Evolutionary conservation across 2,888 invertebrate genomes (phyloP).

Genomic region (Aricia artaxerxes): DNA sequence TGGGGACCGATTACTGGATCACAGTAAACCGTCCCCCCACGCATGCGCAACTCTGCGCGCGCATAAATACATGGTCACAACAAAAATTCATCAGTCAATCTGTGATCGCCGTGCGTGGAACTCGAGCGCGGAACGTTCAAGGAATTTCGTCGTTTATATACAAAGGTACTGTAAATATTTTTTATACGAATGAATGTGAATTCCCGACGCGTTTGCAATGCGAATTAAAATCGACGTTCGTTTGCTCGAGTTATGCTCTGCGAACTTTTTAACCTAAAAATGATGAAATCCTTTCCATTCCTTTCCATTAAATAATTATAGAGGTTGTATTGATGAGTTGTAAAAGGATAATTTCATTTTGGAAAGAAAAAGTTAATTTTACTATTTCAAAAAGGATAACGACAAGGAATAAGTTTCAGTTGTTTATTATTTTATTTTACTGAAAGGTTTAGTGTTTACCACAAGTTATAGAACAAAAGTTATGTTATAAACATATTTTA

Average conservation of each 20-base stretch:
- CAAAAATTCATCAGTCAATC: constrained; percentile 68
- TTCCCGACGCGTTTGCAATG: constrained; percentile 43
- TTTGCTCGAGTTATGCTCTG: constrained; percentile 43
- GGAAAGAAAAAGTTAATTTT: neutral
- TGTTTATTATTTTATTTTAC: neutral
- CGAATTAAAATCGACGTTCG: constrained; percentile 46
- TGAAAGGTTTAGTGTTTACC: neutral
- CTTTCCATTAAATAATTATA: constrained; percentile 5
- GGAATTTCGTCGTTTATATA: constrained; percentile 44
- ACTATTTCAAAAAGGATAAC: neutral
- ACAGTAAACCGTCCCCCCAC: constrained; percentile 55
- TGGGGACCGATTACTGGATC: constrained; percentile 37
- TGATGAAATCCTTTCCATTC: neutral
- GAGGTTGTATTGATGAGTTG: neutral
- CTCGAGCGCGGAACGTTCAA: constrained; percentile 48
- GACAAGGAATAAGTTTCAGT: neutral
- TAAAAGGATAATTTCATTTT: neutral
- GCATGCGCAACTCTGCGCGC: constrained; percentile 73
- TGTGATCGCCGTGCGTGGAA: constrained; percentile 48
- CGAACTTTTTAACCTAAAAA: constrained; percentile 39
- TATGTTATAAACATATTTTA: neutral
- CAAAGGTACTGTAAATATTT: constrained; percentile 45
- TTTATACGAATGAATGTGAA: constrained; percentile 33
- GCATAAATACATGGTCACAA: constrained; percentile 68
- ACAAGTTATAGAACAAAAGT: neutral